A percentile compares a stretch with the other conserved stretches of the same genome.
phyloP scores from a whole-genome alignment of 1,140 invertebrate species.

The Liolophura sinensis region DNA sequence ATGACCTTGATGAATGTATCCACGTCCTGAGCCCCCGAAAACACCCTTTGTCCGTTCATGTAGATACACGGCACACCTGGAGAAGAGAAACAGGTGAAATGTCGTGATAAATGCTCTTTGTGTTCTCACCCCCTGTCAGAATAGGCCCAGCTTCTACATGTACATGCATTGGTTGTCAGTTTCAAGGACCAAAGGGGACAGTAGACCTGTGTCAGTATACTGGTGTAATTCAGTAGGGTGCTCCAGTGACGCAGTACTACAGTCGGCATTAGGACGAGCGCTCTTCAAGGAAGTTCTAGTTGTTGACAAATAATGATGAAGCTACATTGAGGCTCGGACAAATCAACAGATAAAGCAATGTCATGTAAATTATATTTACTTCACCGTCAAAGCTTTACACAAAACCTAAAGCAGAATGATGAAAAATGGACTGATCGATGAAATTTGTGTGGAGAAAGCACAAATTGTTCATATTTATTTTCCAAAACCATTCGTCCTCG shows the following conservation, averaged over 20 bases:
- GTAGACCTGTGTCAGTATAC: no score
- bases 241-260: no score
- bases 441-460: no score
- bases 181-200: background rate
- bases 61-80: constrained; percentile 48
- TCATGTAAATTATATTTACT: background rate
- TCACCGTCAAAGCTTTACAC: background rate
- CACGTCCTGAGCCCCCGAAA: constrained; percentile 47
- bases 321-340: background rate
- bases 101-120: background rate
- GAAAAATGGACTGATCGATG: background rate
- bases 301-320: background rate
- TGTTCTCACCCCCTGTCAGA: background rate
- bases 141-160: background rate
- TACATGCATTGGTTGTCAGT: background rate
- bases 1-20: constrained; percentile 39
- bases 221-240: no score
- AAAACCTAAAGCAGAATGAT: background rate
- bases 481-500: no score
- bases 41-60: constrained; percentile 47
- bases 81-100: constrained; percentile 8
- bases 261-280: no score
- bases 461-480: no score
- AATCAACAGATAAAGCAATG: background rate
- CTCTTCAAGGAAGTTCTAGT: no score